phyloP scores from a whole-genome alignment of 2,797 vertebrate genomes.

The Okamejei kenojei region DNA sequence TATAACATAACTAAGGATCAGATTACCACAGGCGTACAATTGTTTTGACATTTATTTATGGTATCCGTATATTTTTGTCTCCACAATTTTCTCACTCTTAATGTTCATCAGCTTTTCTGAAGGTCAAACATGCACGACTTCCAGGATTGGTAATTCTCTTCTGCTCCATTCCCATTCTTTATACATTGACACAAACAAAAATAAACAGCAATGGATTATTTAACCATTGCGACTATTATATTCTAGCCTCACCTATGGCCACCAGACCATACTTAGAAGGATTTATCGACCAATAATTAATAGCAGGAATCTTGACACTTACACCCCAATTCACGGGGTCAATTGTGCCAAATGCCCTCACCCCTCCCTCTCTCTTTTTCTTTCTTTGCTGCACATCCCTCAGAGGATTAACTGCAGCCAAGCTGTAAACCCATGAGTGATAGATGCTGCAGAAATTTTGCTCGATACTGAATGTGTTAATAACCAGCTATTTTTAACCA shows the following conservation, averaged over 20 bases:
- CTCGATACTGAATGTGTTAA: neutral
- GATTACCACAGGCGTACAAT: neutral
- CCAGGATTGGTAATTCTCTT: neutral
- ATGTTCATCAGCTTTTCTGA: neutral
- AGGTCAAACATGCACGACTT: neutral
- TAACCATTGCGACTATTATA: neutral
- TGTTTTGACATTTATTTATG: neutral
- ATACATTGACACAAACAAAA: neutral
- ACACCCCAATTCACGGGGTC: neutral
- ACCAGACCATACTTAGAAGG: neutral
- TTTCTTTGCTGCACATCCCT: neutral
- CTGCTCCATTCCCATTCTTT: neutral
- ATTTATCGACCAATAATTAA: neutral
- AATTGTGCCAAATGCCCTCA: neutral
- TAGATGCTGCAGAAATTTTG: neutral
- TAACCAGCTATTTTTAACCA: neutral
- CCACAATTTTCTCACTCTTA: neutral
- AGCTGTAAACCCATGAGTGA: neutral
- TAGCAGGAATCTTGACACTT: neutral
- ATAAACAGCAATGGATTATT: neutral
- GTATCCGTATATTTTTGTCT: neutral
- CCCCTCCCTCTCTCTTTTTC: neutral
- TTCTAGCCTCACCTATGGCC: neutral
- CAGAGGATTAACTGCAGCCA: neutral
- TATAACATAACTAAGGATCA: neutral